Conservation (phyloP, 1,140 invertebrate genomes). For the Oryctes rhinoceros region DNA sequence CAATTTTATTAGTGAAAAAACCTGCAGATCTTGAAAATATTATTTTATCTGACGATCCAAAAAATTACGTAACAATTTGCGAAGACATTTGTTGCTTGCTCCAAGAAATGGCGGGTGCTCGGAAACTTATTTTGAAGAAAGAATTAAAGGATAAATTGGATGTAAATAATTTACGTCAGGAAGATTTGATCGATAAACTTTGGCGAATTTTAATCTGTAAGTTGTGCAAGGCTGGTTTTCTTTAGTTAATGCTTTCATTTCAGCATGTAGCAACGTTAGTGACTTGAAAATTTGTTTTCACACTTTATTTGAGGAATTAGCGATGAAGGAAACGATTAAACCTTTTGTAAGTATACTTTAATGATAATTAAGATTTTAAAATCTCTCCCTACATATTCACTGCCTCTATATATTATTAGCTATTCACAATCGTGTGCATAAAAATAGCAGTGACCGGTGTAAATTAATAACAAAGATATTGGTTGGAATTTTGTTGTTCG, state of each 20-base stretch:
- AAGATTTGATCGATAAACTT: constrained; percentile 25
- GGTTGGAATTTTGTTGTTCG: too few species aligned
- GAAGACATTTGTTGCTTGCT: constrained; percentile 5
- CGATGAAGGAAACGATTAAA: not conserved
- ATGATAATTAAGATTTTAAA: too few species aligned
- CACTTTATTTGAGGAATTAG: constrained; percentile 37
- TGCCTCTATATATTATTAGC: too few species aligned
- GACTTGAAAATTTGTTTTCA: constrained; percentile 35
- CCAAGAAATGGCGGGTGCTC: not conserved
- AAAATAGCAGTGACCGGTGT: too few species aligned
- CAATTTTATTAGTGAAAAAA: not conserved
- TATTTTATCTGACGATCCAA: constrained; percentile 12
- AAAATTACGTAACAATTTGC: not conserved
- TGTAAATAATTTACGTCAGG: constrained; percentile 22
- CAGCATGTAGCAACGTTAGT: constrained; percentile 21
- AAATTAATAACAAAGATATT: too few species aligned
- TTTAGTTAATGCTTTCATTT: not conserved
- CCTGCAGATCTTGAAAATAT: constrained; percentile 28
- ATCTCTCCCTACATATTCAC: too few species aligned
- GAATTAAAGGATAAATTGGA: constrained; percentile 5
- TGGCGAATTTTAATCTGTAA: constrained; percentile 24
- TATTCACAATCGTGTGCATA: too few species aligned
- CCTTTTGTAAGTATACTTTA: constrained; percentile 19
- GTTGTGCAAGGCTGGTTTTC: not conserved
- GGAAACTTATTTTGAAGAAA: not conserved